These are phyloP conservation scores for Yoshiicerus persimilis DNA, from an alignment of 1,140 invertebrate genomes.

Conservation along the genomic window DNA sequence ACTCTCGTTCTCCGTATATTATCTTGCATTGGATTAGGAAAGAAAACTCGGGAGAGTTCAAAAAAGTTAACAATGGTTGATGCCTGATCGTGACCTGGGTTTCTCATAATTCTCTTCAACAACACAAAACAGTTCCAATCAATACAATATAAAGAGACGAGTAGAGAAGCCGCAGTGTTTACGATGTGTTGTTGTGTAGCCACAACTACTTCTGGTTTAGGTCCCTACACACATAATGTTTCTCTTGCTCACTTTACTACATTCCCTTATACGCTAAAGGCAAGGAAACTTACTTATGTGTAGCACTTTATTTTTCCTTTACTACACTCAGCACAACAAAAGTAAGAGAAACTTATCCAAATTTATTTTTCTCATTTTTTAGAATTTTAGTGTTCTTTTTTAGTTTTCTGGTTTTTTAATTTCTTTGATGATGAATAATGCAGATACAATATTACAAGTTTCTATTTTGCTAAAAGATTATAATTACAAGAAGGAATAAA, in stretches of 20 bases:
- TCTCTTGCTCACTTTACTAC: not conserved
- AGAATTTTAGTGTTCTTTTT: no score
- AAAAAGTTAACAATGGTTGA: slow-evolving; percentile 1
- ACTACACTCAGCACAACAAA: no score
- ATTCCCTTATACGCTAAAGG: no score
- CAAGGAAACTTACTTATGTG: no score
- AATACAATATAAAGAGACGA: slow-evolving; percentile 8
- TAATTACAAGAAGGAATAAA: no score
- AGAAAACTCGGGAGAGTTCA: not conserved
- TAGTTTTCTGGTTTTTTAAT: no score
- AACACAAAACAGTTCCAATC: slow-evolving; percentile 28
- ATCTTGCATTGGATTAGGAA: slow-evolving; percentile 1
- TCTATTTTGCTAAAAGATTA: no score
- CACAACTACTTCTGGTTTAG: not conserved
- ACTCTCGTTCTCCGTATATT: not conserved
- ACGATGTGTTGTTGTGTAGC: not conserved
- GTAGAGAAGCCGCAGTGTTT: not conserved
- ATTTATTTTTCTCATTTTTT: no score
- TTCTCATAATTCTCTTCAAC: slow-evolving; percentile 24
- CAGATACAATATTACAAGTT: no score
- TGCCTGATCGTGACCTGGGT: slow-evolving; percentile 23
- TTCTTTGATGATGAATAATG: no score
- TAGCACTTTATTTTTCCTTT: no score
- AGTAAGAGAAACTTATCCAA: no score
- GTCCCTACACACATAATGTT: not conserved